Conservation (phyloP, 2,113 vertebrate genomes). For the Axis porcinus region DNA sequence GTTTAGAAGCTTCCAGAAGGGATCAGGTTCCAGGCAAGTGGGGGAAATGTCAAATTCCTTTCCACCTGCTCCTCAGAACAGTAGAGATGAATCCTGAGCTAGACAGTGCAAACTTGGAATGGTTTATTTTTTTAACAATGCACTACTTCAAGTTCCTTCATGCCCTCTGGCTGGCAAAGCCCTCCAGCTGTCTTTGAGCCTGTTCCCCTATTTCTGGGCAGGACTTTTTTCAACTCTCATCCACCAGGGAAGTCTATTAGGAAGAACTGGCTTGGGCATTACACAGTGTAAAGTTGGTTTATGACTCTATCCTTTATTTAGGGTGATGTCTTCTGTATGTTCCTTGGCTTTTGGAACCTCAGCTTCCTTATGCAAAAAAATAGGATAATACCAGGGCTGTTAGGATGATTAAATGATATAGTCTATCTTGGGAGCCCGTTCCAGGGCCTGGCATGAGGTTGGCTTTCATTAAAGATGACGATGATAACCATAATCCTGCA, state of each 20-base stretch:
- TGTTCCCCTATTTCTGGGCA: neutral
- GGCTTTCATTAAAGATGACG: neutral
- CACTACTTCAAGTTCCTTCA: neutral
- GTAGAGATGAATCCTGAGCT: neutral
- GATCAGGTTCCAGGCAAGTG: neutral
- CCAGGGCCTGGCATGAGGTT: too few species aligned
- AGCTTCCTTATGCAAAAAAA: neutral
- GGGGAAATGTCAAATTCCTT: neutral
- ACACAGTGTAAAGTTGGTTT: neutral
- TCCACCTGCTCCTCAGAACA: neutral
- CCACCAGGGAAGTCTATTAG: constrained; percentile 3
- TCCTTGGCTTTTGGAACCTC: neutral
- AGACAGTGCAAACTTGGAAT: neutral
- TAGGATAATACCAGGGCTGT: neutral
- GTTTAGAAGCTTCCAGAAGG: neutral
- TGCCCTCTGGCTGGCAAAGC: neutral
- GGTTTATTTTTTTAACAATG: neutral
- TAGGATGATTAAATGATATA: neutral
- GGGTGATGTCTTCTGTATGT: neutral
- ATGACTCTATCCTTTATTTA: neutral
- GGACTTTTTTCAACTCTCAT: neutral
- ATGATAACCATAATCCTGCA: neutral
- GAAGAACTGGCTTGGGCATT: neutral
- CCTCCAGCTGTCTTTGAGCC: neutral
- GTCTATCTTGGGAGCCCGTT: too few species aligned